Evolutionary conservation across 2,888 invertebrate species (phyloP).

Genomic region (Tridacna gigas): DNA sequence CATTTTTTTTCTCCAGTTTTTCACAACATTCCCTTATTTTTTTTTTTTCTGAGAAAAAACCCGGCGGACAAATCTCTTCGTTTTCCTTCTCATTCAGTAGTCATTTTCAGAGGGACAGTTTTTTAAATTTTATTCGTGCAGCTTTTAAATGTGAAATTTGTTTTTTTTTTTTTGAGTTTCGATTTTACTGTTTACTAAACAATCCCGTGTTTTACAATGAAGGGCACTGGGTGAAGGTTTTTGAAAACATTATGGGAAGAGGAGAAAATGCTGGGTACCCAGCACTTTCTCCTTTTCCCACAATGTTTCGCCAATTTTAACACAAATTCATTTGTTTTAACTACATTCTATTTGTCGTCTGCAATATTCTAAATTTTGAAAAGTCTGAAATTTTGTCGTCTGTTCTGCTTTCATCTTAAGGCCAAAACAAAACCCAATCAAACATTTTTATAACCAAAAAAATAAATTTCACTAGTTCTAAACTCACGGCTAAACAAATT

Average conservation of each 20-base stretch:
- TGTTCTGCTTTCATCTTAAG: too few species aligned
- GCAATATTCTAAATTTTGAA: too few species aligned
- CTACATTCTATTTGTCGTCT: too few species aligned
- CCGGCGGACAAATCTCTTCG: too few species aligned
- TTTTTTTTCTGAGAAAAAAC: background rate
- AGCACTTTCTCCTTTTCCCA: background rate
- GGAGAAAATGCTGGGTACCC: background rate
- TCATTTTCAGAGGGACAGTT: too few species aligned
- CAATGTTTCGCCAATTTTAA: background rate
- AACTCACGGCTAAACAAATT: background rate
- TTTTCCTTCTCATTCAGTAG: too few species aligned
- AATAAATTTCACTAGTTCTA: too few species aligned
- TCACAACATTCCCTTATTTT: background rate
- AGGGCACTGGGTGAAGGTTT: background rate
- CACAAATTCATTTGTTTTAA: background rate
- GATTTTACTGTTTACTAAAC: background rate
- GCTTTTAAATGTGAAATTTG: too few species aligned
- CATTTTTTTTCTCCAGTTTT: background rate
- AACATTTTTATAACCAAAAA: too few species aligned
- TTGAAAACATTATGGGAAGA: background rate
- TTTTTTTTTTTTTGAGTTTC: background rate
- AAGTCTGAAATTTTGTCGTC: too few species aligned
- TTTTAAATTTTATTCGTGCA: too few species aligned
- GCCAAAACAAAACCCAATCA: too few species aligned
- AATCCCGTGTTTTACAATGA: background rate